phyloP scores from a whole-genome alignment of 2,888 invertebrate genomes.

The Hylaea fasciaria region DNA sequence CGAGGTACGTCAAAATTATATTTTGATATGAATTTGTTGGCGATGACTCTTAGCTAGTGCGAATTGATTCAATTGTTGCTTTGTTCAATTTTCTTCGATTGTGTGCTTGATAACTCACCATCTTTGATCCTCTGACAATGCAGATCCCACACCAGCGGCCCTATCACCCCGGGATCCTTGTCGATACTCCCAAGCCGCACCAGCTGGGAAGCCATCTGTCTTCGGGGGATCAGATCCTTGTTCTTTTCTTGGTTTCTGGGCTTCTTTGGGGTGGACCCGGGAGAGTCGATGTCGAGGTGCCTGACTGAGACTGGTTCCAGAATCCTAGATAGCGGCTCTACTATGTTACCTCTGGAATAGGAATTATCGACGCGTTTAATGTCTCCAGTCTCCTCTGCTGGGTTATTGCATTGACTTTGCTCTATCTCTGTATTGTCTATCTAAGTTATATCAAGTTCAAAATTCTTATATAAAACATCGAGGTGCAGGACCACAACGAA shows the following conservation, averaged over 20 bases:
- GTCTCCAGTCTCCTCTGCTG: too few relatives aligned
- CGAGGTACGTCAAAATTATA: too few relatives aligned
- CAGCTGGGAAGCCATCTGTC: constrained; percentile 80
- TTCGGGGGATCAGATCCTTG: constrained; percentile 66
- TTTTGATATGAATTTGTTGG: too few relatives aligned
- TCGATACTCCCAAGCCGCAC: constrained; percentile 89
- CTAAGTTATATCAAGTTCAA: too few relatives aligned
- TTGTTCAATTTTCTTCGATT: too few relatives aligned
- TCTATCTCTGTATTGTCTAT: too few relatives aligned
- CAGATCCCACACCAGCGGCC: constrained; percentile 93
- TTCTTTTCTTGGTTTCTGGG: constrained; percentile 41
- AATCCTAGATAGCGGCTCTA: constrained; percentile 91
- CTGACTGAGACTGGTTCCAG: constrained; percentile 91
- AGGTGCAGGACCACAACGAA: too few relatives aligned
- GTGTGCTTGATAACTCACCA: constrained; percentile 57
- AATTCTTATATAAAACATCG: too few relatives aligned
- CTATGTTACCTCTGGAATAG: constrained; percentile 86
- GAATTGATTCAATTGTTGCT: too few relatives aligned
- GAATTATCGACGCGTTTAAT: too few relatives aligned
- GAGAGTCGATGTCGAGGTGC: constrained; percentile 86
- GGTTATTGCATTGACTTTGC: too few relatives aligned
- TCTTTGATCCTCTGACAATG: constrained; percentile 88
- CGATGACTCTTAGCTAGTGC: too few relatives aligned
- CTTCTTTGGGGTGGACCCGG: constrained; percentile 59
- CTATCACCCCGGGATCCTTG: constrained; percentile 92